A percentile compares a stretch with the other conserved stretches of the same genome.
Conservation (phyloP, 2,888 invertebrate species). For the Augiades crinisus region DNA sequence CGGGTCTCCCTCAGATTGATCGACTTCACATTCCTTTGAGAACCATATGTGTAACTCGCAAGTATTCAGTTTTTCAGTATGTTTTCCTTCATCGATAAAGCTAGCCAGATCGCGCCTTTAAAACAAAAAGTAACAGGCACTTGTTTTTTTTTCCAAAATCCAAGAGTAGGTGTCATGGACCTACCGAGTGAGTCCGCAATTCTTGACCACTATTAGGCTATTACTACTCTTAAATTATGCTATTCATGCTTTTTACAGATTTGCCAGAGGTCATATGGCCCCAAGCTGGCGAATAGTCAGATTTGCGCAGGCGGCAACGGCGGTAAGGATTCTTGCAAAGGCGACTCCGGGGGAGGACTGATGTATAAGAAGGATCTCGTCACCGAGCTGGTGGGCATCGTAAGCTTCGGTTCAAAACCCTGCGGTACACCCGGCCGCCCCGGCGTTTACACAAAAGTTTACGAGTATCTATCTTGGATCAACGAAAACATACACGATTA, state of each 20-base stretch:
- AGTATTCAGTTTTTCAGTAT: too few relatives aligned
- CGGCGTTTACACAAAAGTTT: slow-evolving; percentile 34
- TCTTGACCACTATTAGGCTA: too few relatives aligned
- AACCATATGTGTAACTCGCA: too few relatives aligned
- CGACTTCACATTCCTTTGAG: too few relatives aligned
- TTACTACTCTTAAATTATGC: too few relatives aligned
- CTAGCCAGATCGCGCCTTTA: too few relatives aligned
- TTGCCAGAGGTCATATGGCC: not conserved
- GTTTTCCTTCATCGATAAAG: too few relatives aligned
- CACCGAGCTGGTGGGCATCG: slow-evolving; percentile 29
- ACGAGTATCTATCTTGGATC: slow-evolving; percentile 34
- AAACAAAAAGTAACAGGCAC: too few relatives aligned
- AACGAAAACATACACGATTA: not conserved
- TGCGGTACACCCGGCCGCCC: slow-evolving; percentile 32
- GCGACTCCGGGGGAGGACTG: slow-evolving; percentile 85
- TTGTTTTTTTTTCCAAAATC: too few relatives aligned
- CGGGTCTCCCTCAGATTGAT: too few relatives aligned
- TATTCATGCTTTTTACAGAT: not conserved
- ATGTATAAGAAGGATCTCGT: slow-evolving; percentile 38
- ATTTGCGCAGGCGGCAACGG: slow-evolving; percentile 4
- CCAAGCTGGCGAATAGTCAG: not conserved
- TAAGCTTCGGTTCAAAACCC: slow-evolving; percentile 31
- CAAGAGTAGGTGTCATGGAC: too few relatives aligned
- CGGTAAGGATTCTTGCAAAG: slow-evolving; percentile 1
- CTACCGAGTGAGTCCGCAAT: too few relatives aligned